Evolutionary conservation across 2,113 vertebrate species (phyloP), one percentile per base, ranked within the genome.

Genomic region (Lathamus discolor): DNA sequence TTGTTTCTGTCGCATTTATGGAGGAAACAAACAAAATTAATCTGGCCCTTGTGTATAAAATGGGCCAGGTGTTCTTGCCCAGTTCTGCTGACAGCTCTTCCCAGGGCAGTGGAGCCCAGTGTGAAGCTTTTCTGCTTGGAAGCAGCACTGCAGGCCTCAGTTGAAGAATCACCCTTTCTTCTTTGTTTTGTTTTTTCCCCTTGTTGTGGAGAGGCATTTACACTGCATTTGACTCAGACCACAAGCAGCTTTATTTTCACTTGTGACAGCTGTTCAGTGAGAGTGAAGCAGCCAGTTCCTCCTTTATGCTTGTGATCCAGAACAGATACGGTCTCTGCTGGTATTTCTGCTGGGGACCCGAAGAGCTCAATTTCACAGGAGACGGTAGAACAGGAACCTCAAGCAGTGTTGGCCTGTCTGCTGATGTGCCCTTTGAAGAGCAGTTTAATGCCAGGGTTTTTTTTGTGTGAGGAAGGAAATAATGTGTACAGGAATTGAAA

Each of bases 171-270:
- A 39, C 23, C 39, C 39, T 90, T 92, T 92, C 82, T 69, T 83
- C 76, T 88, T 86, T 27, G 51, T 9, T 55, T 89, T 74, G 17
- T 44, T 83, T 88, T 86, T 75, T n/a, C 17, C 35, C 28, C 68
- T 39, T 33, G 16, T 72, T 75, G 48, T 78, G 55, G 39, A 88
- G 52, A 88, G 43, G 41, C 83, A 78, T 88, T 93, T 43, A 78
- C 68, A 93, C 81, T 78, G 88, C 75, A 83, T 92, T 75, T 93
- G 83, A 68, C 57, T 92, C 73, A 85, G 75, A 91, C 88, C 80
- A 79, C 88, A 92, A 33, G 48, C 61, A 93, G 73, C 76, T 96
- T 92, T 84, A 37, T 96, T 97, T 94, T 96, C 88, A 52, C 73
- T 95, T 88, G 80, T 92, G 83, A 68, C 73, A 88, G 86, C 87